Evolutionary conservation across 92 coral and sea anemone genomes (phyloP).

Genomic region (Siderastrea siderea): DNA sequence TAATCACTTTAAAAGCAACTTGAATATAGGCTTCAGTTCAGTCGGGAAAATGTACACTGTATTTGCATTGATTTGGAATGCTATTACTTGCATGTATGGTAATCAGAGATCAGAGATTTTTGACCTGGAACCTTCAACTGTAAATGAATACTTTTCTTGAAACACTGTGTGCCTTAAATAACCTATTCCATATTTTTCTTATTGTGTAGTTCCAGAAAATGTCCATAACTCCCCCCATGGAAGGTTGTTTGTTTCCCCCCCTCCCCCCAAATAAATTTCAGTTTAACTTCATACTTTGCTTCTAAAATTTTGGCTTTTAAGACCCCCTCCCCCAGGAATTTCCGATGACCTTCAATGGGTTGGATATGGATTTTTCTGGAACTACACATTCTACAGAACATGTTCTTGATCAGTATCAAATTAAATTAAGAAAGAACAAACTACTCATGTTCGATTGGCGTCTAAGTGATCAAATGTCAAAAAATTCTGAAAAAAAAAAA

Average conservation of each 20-base stretch:
- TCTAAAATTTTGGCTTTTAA: too few species aligned
- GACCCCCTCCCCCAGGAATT: too few species aligned
- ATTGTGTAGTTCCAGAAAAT: neutral
- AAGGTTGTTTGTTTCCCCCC: neutral
- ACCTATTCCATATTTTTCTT: neutral
- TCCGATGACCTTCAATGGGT: too few species aligned
- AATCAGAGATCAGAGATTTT: neutral
- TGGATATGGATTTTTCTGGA: too few species aligned
- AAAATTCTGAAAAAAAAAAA: too few species aligned
- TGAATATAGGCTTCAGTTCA: slow-evolving; percentile 40
- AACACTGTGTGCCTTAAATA: neutral
- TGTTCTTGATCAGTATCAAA: too few species aligned
- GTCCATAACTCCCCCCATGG: neutral
- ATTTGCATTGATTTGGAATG: slow-evolving; percentile 34
- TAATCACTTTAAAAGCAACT: slow-evolving; percentile 33
- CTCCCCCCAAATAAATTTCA: too few species aligned
- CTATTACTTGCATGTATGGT: slow-evolving; percentile 46
- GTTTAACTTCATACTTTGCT: too few species aligned
- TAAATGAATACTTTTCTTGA: slow-evolving; percentile 25
- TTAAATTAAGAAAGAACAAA: too few species aligned
- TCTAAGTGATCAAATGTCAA: too few species aligned
- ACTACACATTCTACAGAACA: too few species aligned
- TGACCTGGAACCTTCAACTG: slow-evolving; percentile 26
- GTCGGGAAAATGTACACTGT: slow-evolving; percentile 47
- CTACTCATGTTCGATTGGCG: too few species aligned